These are phyloP conservation scores for Pogonomyrmex californicus DNA, from an alignment of 1,140 invertebrate species.

Conservation along the genomic window DNA sequence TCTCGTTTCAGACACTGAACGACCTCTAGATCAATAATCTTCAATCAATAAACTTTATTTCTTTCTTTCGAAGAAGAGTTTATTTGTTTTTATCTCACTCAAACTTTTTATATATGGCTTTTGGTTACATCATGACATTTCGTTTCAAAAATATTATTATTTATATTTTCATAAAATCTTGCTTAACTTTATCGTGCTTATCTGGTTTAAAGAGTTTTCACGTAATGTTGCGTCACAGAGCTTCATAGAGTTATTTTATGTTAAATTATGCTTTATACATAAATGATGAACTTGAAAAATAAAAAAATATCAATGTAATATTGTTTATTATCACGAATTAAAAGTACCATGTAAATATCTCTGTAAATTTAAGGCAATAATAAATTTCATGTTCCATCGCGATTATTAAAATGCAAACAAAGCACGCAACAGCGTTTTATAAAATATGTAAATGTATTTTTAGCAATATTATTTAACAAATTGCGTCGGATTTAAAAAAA, in stretches of 20 bases:
- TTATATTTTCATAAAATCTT: conserved; percentile 28
- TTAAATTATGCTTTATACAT: conserved; percentile 12
- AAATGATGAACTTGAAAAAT: conserved; percentile 17
- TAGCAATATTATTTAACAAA: neutral
- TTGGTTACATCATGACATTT: neutral
- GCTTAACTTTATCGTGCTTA: conserved; percentile 48
- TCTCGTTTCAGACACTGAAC: neutral
- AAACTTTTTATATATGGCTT: neutral
- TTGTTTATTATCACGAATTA: neutral
- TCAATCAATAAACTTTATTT: neutral
- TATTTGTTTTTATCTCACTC: neutral
- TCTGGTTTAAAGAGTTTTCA: conserved; percentile 19
- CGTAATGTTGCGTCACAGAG: conserved; percentile 21
- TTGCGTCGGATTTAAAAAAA: neutral
- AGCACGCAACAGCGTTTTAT: conserved; percentile 35
- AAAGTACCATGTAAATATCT: conserved; percentile 17
- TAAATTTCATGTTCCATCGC: conserved; percentile 14
- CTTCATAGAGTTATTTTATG: neutral
- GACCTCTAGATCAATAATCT: conserved; percentile 43
- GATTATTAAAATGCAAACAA: conserved; percentile 16
- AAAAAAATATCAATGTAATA: neutral
- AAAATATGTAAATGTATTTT: neutral
- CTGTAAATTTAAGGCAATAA: conserved; percentile 28
- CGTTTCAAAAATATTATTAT: conserved; percentile 8
- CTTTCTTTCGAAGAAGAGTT: neutral